Percentiles rank a stretch among this genome's conserved stretches.
These are phyloP conservation scores for Pinctada fucata DNA, from an alignment of 2,888 invertebrate genomes.

Conservation along the genomic window DNA sequence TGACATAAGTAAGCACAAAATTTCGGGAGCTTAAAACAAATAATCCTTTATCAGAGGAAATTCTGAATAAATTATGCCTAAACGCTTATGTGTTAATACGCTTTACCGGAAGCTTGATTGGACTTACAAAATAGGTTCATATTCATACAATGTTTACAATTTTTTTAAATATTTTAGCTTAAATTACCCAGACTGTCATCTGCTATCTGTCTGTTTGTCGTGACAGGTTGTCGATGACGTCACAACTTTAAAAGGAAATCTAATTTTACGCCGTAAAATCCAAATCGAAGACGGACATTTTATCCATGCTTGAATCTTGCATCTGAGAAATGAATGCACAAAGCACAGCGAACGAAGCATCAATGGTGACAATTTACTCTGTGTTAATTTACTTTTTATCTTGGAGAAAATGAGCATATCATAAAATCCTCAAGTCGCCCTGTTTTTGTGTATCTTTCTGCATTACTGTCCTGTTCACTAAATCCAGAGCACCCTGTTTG, in stretches of 20 bases:
- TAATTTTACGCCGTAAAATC: neutral
- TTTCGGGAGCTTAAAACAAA: too few species aligned
- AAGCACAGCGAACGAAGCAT: neutral
- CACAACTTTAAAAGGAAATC: neutral
- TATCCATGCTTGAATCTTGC: neutral
- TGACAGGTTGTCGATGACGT: slow-evolving; percentile 38
- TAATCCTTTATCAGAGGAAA: neutral
- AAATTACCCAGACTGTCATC: neutral
- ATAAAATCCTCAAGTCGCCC: too few species aligned
- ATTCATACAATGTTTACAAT: too few species aligned
- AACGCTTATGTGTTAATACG: neutral
- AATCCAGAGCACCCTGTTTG: too few species aligned
- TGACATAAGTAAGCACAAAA: too few species aligned
- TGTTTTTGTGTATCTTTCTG: too few species aligned
- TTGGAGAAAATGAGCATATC: too few species aligned
- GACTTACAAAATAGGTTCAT: too few species aligned
- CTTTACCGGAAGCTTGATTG: neutral
- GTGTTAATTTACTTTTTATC: too few species aligned
- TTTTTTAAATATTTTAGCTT: too few species aligned
- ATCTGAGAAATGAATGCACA: neutral
- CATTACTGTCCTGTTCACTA: too few species aligned
- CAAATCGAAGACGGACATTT: neutral
- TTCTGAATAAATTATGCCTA: neutral
- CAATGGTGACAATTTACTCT: neutral
- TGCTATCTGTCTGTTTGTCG: slow-evolving; percentile 43